Evolutionary conservation across 2,113 vertebrate species (phyloP).

Genomic region (Hystrix cristata): DNA sequence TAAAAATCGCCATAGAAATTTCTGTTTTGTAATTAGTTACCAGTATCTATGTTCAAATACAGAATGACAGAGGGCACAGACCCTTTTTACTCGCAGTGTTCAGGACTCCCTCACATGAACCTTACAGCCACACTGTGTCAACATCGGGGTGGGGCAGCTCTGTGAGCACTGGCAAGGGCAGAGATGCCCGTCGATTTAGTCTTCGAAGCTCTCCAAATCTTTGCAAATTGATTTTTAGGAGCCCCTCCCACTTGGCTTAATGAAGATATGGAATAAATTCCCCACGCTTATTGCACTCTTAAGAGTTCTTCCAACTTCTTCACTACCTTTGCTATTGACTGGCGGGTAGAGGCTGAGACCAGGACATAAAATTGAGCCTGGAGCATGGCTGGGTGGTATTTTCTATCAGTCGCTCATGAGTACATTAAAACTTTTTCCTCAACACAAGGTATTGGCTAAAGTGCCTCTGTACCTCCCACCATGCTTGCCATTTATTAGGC

Average conservation of each 20-base stretch:
- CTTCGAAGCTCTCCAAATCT: neutral
- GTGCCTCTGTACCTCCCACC: neutral
- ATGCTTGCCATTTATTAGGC: neutral
- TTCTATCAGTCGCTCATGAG: neutral
- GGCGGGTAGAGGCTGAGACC: neutral
- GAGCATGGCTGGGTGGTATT: neutral
- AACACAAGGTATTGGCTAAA: neutral
- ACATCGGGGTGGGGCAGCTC: neutral
- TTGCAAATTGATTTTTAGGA: neutral
- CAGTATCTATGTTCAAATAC: neutral
- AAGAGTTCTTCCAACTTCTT: neutral
- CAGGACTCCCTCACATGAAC: neutral
- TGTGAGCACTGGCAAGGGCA: neutral
- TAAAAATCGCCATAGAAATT: neutral
- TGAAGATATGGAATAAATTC: neutral
- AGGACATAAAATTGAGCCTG: neutral
- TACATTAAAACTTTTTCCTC: neutral
- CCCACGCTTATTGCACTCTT: neutral
- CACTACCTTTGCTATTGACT: neutral
- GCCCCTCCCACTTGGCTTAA: neutral
- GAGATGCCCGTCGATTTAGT: too few species aligned
- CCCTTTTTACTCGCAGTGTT: neutral
- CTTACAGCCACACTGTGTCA: fast-evolving
- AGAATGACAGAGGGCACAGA: neutral
- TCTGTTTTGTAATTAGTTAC: neutral